These are phyloP conservation scores for Zelleria hepariella DNA, from an alignment of 2,888 invertebrate species.

Conservation along the genomic window DNA sequence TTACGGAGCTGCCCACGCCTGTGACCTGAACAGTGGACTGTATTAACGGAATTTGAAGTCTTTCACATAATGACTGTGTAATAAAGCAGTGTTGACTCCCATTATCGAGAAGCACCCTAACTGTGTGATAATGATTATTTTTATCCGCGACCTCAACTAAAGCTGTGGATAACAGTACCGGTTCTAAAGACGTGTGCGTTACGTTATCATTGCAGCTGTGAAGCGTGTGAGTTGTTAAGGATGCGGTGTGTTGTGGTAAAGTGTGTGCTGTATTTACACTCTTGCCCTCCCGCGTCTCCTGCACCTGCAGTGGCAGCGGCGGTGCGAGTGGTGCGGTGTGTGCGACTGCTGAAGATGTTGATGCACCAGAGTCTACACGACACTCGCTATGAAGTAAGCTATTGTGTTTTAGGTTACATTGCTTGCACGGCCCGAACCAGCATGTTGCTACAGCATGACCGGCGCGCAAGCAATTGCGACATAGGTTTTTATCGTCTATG, in stretches of 20 bases:
- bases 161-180: neutral
- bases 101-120: neutral
- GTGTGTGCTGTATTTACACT: neutral
- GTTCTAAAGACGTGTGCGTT: too few species aligned
- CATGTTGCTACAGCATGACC: conserved; percentile 1
- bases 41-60: neutral
- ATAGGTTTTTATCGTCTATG: neutral
- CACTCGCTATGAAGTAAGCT: neutral
- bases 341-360: neutral
- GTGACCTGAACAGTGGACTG: neutral
- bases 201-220: too few species aligned
- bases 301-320: neutral
- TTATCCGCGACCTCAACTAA: neutral
- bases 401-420: conserved; percentile 5
- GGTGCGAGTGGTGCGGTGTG: too few species aligned
- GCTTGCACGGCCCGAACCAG: conserved; percentile 7
- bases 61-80: neutral
- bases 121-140: neutral
- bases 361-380: too few species aligned
- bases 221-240: neutral
- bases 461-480: conserved; percentile 5
- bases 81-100: neutral
- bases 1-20: neutral
- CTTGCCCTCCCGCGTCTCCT: too few species aligned
- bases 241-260: neutral